Conservation (phyloP, 1,140 invertebrate species). For the Chrysopa pallens region DNA sequence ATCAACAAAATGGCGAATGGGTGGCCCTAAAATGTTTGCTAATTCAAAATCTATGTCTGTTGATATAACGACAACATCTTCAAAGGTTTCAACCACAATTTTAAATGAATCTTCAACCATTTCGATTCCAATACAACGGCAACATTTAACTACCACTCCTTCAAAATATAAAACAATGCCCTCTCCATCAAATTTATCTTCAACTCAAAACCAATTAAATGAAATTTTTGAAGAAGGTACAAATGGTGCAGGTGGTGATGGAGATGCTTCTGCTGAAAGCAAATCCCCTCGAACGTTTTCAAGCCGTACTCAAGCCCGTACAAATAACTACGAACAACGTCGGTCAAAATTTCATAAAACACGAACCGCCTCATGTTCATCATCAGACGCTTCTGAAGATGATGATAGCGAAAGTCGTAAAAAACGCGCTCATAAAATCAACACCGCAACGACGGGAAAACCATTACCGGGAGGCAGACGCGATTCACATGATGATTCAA, state of each 20-base stretch:
- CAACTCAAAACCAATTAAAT: constrained; percentile 39
- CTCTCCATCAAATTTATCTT: constrained; percentile 17
- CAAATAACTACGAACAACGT: constrained; percentile 35
- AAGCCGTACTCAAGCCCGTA: constrained; percentile 16
- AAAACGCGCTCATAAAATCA: constrained; percentile 54
- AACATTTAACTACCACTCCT: constrained; percentile 21
- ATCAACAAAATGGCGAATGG: too few species aligned
- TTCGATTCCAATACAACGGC: constrained; percentile 32
- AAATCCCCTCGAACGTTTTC: constrained; percentile 19
- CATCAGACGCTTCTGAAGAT: constrained; percentile 79
- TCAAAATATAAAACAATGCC: constrained; percentile 39
- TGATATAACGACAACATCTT: constrained; percentile 1
- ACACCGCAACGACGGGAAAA: constrained; percentile 33
- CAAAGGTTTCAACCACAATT: constrained; percentile 22
- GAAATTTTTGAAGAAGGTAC: constrained; percentile 59
- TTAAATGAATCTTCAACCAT: constrained; percentile 34
- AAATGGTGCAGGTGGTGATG: too few species aligned
- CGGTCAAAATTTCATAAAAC: constrained; percentile 54
- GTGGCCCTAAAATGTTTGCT: constrained; percentile 2
- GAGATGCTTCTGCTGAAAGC: constrained; percentile 20
- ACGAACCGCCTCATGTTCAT: constrained; percentile 70
- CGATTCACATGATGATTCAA: constrained; percentile 62
- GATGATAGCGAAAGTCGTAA: constrained; percentile 71
- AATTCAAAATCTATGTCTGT: background rate
- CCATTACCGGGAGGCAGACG: constrained; percentile 30